Evolutionary conservation across 2,113 vertebrate species (phyloP).

Genomic region (Nanorana parkeri): DNA sequence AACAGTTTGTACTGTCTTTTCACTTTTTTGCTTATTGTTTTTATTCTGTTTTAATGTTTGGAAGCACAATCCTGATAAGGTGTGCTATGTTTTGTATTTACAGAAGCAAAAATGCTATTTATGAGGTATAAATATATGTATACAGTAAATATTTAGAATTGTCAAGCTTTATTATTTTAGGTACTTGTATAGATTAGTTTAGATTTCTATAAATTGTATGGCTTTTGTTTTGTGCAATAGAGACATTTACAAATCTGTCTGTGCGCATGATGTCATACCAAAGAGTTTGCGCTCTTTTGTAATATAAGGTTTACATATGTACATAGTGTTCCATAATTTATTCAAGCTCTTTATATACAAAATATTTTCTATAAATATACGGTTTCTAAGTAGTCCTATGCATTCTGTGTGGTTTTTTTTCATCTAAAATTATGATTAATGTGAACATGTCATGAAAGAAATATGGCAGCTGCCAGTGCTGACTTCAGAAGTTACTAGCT

Average conservation of each 20-base stretch:
- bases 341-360: conserved; percentile 52
- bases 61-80: conserved; percentile 1
- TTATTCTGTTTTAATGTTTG: conserved; percentile 11
- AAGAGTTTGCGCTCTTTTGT: conserved; percentile 48
- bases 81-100: conserved; percentile 37
- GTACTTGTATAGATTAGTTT: conserved; percentile 30
- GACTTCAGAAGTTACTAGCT: too few relatives aligned
- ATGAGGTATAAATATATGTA: conserved; percentile 30
- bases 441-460: too few relatives aligned
- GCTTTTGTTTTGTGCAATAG: conserved; percentile 51
- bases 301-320: conserved; percentile 46
- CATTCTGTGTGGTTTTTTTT: conserved; percentile 34
- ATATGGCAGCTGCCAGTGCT: too few relatives aligned
- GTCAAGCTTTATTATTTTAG: conserved; percentile 50
- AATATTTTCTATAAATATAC: conserved; percentile 60
- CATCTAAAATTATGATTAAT: too few relatives aligned
- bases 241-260: conserved; percentile 49
- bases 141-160: conserved; percentile 42
- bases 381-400: conserved; percentile 52
- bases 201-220: conserved; percentile 31
- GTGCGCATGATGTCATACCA: conserved; percentile 56
- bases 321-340: conserved; percentile 56
- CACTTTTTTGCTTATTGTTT: conserved; percentile 29
- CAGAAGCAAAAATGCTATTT: conserved; percentile 4
- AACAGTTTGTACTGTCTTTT: neutral